Base-by-base conservation (phyloP, 1,140 invertebrate species). In the Dendroctonus valens region DNA sequence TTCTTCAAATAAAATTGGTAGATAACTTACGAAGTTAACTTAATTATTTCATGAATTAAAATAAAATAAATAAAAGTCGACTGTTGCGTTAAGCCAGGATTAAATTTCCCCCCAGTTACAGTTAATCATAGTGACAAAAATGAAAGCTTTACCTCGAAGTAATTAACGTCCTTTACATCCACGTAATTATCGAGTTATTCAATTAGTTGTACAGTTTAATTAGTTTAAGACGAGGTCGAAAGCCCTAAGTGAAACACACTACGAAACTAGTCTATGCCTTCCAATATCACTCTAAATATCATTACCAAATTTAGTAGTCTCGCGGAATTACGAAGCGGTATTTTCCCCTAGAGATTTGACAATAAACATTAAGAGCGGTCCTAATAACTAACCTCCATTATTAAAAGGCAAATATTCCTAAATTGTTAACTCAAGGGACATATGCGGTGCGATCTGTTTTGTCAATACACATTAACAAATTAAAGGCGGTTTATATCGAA, bases 211-310 rank as follows among this genome's bases (percentile, higher is more conserved):
- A 46, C 14, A 51, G 14, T 51, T 11, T 7, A 51, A 51, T 51
- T 51, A 51, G 49, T 51, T 51, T 51, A 51, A 15, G 49, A 51
- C 5, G 9, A 51, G 49, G 49, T 9, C 14, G 14, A 7, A 15
- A 15, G 8, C 42, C 2, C 42, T 46, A 46, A 46, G 42, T 46
- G 42, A 46, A 46, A 46, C 42, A 46, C 42, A 46, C 42, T 46
- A 12, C 42, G 49, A 51, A 51, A 12, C 49, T 51, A 12, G 49
- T 51, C 11, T 51, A 15, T 51, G 15, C 3, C 49, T 51, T 51
- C 49, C 49, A 51, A 51, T n/a, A 51, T 51, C 9, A 15, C 49
- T 51, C 14, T 51, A n/a, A 51, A 51, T 15, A 51, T 51, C 49
- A 51, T 51, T 51, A 51, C 9, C 14, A 15, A 51, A 51, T 51